Evolutionary conservation across 2,113 vertebrate species (phyloP).

Genomic region (Anser brachyrhynchus): DNA sequence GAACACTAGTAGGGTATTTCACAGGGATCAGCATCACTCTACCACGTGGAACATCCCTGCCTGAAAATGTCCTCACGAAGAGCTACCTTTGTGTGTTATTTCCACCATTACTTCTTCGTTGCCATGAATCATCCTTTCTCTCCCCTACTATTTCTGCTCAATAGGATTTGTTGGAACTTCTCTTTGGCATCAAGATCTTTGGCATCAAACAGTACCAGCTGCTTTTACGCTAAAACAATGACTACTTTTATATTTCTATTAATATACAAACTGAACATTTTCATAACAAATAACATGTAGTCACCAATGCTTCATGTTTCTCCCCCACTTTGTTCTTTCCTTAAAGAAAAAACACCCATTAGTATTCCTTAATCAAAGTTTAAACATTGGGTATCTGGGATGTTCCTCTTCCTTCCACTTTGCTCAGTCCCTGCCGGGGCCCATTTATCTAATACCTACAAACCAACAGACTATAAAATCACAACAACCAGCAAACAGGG

Average conservation of each 20-base stretch:
- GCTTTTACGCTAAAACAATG: background rate
- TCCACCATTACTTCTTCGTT: background rate
- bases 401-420: background rate
- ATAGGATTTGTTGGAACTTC: background rate
- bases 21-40: background rate
- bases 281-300: background rate
- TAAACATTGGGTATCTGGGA: background rate
- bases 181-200: background rate
- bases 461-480: background rate
- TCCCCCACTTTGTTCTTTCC: background rate
- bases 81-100: background rate
- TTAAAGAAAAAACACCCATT: background rate
- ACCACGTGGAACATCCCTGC: background rate
- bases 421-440: rapidly evolving
- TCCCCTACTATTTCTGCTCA: background rate
- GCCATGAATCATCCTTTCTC: background rate
- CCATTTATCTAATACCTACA: background rate
- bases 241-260: background rate
- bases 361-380: background rate
- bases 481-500: background rate
- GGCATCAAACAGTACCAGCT: background rate
- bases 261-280: background rate
- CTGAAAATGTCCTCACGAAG: background rate
- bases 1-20: background rate
- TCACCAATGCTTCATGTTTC: background rate